Conservation (phyloP, 2,888 invertebrate species). For the Andrena bicolor region DNA sequence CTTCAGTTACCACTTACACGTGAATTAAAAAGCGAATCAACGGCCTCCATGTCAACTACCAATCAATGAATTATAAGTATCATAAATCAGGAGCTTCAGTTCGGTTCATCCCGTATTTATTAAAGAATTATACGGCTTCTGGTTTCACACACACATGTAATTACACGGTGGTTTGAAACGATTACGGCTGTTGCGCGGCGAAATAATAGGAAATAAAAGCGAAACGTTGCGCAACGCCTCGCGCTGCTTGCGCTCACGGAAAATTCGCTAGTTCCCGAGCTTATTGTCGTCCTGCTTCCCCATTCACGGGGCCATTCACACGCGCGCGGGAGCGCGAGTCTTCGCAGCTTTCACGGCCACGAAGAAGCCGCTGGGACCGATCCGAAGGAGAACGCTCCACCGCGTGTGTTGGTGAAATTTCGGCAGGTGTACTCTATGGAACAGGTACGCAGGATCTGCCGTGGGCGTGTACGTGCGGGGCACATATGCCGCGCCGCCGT, state of each 20-base stretch:
- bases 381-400: slow-evolving; percentile 16
- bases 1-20: too few species aligned
- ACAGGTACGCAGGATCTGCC: slow-evolving; percentile 13
- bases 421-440: slow-evolving; percentile 65
- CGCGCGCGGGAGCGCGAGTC: neutral
- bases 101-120: slow-evolving; percentile 21
- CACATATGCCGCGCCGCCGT: slow-evolving; percentile 12
- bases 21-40: too few species aligned
- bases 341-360: neutral
- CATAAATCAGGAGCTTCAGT: neutral
- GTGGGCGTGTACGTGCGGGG: slow-evolving; percentile 5
- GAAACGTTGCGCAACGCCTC: slow-evolving; percentile 20
- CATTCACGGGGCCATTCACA: slow-evolving; percentile 37
- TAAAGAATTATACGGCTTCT: slow-evolving; percentile 39
- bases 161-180: slow-evolving; percentile 38
- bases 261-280: slow-evolving; percentile 9
- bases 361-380: slow-evolving; percentile 11
- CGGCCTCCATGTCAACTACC: too few species aligned
- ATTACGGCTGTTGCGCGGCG: neutral
- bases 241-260: neutral
- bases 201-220: slow-evolving; percentile 34
- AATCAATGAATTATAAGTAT: neutral
- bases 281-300: slow-evolving; percentile 27
- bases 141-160: slow-evolving; percentile 34
- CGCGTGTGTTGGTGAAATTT: slow-evolving; percentile 64